Evolutionary conservation across 1,140 invertebrate genomes (phyloP).

Genomic region (Nasonia longicornis): DNA sequence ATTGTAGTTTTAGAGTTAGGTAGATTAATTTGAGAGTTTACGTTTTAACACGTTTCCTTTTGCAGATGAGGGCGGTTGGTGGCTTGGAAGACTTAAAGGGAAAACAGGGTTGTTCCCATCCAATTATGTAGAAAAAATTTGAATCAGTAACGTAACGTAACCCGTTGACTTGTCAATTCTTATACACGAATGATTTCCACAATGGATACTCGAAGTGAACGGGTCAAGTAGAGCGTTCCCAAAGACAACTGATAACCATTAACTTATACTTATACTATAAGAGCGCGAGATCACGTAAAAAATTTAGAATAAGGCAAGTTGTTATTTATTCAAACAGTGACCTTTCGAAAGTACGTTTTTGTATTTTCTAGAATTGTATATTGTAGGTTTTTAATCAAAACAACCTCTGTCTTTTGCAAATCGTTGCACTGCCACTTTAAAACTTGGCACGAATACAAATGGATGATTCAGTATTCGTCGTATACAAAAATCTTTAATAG

Average conservation of each 20-base stretch:
- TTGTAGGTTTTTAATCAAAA: constrained; percentile 27
- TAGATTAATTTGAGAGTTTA: constrained; percentile 2
- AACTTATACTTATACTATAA: constrained; percentile 16
- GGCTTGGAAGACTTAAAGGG: constrained; percentile 73
- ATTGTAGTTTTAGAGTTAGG: constrained; percentile 34
- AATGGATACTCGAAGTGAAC: constrained; percentile 2
- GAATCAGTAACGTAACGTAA: not conserved
- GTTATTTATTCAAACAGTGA: constrained; percentile 16
- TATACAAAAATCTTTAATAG: constrained; percentile 32
- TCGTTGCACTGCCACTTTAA: not conserved
- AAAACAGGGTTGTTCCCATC: constrained; percentile 77
- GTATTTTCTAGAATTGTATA: constrained; percentile 12
- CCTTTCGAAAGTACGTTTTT: constrained; percentile 22
- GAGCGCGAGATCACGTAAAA: constrained; percentile 5
- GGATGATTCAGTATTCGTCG: constrained; percentile 11
- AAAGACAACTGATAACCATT: constrained; percentile 37
- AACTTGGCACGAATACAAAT: constrained; percentile 15
- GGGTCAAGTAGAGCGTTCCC: constrained; percentile 27
- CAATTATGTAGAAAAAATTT: constrained; percentile 75
- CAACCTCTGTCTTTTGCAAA: constrained; percentile 25
- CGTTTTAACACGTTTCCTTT: constrained; percentile 41
- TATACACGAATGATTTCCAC: too few species aligned
- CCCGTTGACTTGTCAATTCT: not conserved
- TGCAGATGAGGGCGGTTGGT: constrained; percentile 80
- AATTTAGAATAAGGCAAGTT: not conserved